These are phyloP conservation scores for Drosophila chauvacae DNA, from an alignment of 1,140 invertebrate species.

Conservation along the genomic window DNA sequence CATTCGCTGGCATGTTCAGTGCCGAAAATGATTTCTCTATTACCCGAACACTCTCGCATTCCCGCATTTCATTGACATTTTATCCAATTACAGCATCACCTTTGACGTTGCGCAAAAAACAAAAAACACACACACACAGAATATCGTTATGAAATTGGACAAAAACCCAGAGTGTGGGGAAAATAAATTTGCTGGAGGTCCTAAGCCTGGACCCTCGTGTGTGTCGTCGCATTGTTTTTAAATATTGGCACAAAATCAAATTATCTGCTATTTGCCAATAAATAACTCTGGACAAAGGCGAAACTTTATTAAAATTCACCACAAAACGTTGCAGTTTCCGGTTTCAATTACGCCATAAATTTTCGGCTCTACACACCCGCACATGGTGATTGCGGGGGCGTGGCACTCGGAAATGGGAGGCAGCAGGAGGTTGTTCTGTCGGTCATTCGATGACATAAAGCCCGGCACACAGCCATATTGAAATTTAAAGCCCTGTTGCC, in stretches of 20 bases:
- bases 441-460: slow-evolving; percentile 59
- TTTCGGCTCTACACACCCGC: slow-evolving; percentile 65
- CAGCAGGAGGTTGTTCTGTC: slow-evolving; percentile 1
- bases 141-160: slow-evolving; percentile 11
- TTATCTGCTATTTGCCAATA: slow-evolving; percentile 82
- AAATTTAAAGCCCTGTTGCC: slow-evolving; percentile 80
- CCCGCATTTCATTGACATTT: slow-evolving; percentile 15
- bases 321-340: slow-evolving; percentile 80
- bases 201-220: slow-evolving; percentile 29
- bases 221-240: slow-evolving; percentile 62
- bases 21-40: slow-evolving; percentile 27
- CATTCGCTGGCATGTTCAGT: slow-evolving; percentile 2
- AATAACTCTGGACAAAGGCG: slow-evolving; percentile 73
- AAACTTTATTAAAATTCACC: slow-evolving; percentile 83
- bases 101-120: slow-evolving; percentile 20
- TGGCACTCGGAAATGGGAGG: slow-evolving; percentile 10
- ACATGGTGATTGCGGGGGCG: slow-evolving; percentile 17
- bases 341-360: slow-evolving; percentile 82
- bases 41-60: background rate
- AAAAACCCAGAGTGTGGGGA: slow-evolving; percentile 23
- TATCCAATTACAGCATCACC: slow-evolving; percentile 43
- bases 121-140: background rate
- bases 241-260: slow-evolving; percentile 81
- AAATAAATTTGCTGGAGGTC: slow-evolving; percentile 17
- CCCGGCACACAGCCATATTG: slow-evolving; percentile 61